Evolutionary conservation across 2,113 vertebrate species (phyloP).

Genomic region (Candoia aspera): DNA sequence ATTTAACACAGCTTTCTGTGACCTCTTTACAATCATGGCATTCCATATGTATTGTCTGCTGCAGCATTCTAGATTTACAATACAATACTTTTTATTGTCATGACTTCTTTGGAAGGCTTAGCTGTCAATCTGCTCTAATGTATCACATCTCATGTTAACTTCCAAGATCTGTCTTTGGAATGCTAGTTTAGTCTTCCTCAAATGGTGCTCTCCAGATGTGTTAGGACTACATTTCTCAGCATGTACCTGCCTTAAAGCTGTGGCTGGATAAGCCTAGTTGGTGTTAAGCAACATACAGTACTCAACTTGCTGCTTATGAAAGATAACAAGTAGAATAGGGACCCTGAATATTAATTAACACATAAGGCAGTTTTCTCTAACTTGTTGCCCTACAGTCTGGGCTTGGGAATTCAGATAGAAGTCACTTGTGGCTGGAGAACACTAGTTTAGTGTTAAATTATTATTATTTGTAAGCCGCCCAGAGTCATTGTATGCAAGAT

Average conservation of each 20-base stretch:
- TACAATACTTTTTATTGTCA: slow-evolving; percentile 8
- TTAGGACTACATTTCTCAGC: too few relatives aligned
- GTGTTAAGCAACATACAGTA: background rate
- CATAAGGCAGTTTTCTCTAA: background rate
- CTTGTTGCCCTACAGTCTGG: background rate
- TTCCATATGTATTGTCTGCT: slow-evolving; percentile 24
- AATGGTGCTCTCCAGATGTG: too few relatives aligned
- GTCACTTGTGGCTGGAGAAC: background rate
- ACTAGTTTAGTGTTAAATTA: background rate
- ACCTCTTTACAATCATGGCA: background rate
- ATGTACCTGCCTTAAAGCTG: too few relatives aligned
- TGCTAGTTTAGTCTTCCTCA: too few relatives aligned
- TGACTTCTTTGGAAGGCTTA: background rate
- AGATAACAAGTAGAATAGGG: background rate
- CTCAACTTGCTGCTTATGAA: background rate
- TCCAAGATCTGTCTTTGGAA: background rate
- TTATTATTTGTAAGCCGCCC: too few relatives aligned
- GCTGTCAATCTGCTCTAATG: slow-evolving; percentile 24
- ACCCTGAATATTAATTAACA: background rate
- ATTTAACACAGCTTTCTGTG: slow-evolving; percentile 12
- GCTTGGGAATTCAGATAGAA: background rate
- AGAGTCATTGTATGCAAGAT: too few relatives aligned
- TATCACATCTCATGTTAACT: slow-evolving; percentile 36
- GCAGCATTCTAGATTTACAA: slow-evolving; percentile 27
- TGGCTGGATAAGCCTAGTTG: background rate